Evolutionary conservation across 2,113 vertebrate species (phyloP), one percentile per base, ranked within the genome.

Genomic region (Gallinago jamesoni): DNA sequence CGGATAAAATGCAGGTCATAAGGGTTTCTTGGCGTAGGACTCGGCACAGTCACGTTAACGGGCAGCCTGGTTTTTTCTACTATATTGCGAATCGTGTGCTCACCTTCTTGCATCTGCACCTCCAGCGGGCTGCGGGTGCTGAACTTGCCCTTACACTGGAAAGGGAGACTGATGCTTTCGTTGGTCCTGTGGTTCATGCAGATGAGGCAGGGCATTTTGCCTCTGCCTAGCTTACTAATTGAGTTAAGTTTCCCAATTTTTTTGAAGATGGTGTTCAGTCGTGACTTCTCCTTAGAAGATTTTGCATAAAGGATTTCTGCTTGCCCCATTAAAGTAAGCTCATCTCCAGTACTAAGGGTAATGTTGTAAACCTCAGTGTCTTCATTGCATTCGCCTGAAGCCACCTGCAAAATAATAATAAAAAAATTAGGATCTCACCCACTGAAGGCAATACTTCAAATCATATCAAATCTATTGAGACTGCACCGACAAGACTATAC

Each of bases 171-270:
- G 95, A 99, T 98, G 97, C 99, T 99, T 97, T 99, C 99, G 0
- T 99, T 99, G 97, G 99, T 99, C 97, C 99, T 98, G 96, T 99
- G 99, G 94, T 99, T 99, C 99, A 99, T 99, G 97, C 99, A 99
- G 84, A 99, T 99, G 81, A 99, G 98, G 90, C 99, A 99, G 0
- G 99, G 99, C 99, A 99, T 99, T 98, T 99, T 99, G 76, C 99
- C 98, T 52, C 99, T 98, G 9, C 99, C 99, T 6, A 99, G 98
- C 94, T 98, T 99, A 95, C 99, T 98, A 94, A 99, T 99, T 30
- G 99, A 99, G 95, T 99, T 99, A 10, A 99, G 98, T 87, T 99
- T 99, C 60, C 99, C 99, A 0, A 99, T 99, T 97, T 99, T 99
- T 96, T 99, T 99, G 93, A 99, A 99, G 94, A 99, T 99, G 4